These are phyloP conservation scores for Ceratothoa steindachneri DNA, from an alignment of 2,888 invertebrate genomes.

Conservation along the genomic window DNA sequence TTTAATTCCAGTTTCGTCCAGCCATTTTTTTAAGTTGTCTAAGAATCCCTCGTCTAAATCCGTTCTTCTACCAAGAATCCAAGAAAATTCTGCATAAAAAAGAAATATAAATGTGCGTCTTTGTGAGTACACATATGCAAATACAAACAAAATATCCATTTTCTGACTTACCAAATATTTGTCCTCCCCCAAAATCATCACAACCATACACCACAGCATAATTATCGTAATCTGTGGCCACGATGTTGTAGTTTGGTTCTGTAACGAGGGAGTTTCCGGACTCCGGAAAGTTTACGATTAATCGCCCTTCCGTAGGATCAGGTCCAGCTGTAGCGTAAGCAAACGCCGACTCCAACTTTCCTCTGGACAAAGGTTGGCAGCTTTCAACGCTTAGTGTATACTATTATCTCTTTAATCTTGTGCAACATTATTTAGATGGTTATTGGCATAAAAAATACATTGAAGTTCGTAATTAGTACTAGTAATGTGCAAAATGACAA, in stretches of 20 bases:
- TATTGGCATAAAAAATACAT: no score
- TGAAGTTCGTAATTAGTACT: no score
- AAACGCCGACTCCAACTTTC: background rate
- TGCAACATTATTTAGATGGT: background rate
- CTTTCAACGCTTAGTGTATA: background rate
- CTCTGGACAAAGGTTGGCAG: background rate
- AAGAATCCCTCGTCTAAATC: slow-evolving; percentile 12
- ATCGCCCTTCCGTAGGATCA: background rate
- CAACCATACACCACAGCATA: slow-evolving; percentile 66
- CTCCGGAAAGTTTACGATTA: slow-evolving; percentile 12
- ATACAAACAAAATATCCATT: no score
- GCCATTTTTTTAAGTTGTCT: slow-evolving; percentile 17
- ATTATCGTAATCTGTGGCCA: slow-evolving; percentile 63
- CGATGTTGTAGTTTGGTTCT: slow-evolving; percentile 59
- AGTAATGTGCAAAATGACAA: no score
- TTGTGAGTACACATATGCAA: no score
- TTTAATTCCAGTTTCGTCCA: slow-evolving; percentile 15
- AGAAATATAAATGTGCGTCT: no score
- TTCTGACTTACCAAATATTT: slow-evolving; percentile 27
- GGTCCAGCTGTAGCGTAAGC: slow-evolving; percentile 8
- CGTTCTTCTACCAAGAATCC: slow-evolving; percentile 24
- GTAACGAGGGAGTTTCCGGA: background rate
- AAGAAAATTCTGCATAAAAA: slow-evolving; percentile 26
- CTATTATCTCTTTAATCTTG: no score
- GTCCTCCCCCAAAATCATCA: slow-evolving; percentile 37